Conservation (phyloP, 2,113 vertebrate genomes). For the Oncorhynchus tshawytscha region DNA sequence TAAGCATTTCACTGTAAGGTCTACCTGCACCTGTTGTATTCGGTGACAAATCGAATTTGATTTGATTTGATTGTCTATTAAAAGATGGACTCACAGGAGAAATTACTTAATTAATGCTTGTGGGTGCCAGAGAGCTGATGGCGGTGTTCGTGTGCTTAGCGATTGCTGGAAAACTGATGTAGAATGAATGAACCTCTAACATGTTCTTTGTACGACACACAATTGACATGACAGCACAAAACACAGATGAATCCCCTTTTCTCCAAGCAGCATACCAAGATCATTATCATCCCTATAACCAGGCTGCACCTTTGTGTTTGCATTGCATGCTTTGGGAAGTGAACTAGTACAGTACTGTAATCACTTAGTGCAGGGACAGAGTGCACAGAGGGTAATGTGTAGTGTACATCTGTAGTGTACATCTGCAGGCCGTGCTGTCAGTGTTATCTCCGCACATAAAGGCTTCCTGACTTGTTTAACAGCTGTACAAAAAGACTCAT, state of each 20-base stretch:
- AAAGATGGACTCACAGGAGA: slow-evolving; percentile 36
- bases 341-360: slow-evolving; percentile 24
- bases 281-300: slow-evolving; percentile 35
- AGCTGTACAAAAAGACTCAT: no score
- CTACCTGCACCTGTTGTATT: no score
- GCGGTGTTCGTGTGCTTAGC: neutral
- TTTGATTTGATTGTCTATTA: slow-evolving; percentile 38
- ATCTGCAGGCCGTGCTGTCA: slow-evolving; percentile 45
- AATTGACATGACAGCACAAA: slow-evolving; percentile 29
- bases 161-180: neutral
- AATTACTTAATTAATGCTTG: slow-evolving; percentile 29
- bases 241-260: slow-evolving; percentile 47
- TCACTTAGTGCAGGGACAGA: neutral
- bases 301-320: slow-evolving; percentile 34
- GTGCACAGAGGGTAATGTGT: neutral
- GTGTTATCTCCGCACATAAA: slow-evolving; percentile 59
- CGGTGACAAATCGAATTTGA: no score
- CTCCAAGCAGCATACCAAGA: neutral
- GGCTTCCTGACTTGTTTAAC: slow-evolving; percentile 41
- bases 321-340: slow-evolving; percentile 51
- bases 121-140: neutral
- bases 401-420: slow-evolving; percentile 10
- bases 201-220: neutral
- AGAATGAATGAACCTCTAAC: neutral
- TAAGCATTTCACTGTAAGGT: no score